Conservation (phyloP, 2,113 vertebrate species). For the Meriones unguiculatus region DNA sequence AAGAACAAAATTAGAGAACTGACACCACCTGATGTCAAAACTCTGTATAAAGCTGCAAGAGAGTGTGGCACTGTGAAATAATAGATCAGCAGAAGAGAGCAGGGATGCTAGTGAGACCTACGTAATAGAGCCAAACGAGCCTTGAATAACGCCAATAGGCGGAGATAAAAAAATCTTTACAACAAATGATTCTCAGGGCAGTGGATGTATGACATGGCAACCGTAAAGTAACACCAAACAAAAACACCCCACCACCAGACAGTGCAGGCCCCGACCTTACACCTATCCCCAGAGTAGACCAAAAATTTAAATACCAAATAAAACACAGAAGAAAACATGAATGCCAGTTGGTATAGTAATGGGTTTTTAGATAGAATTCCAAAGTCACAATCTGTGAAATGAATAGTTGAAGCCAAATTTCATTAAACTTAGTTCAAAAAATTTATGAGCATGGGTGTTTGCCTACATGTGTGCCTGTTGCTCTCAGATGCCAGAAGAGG, state of each 20-base stretch:
- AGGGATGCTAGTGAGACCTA: not conserved
- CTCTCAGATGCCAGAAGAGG: not conserved
- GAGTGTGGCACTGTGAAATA: not conserved
- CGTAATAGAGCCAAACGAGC: not conserved
- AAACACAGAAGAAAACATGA: not conserved
- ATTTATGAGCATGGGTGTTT: not conserved
- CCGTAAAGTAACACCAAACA: not conserved
- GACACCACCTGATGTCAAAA: not conserved
- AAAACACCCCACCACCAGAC: not conserved
- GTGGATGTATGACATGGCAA: not conserved
- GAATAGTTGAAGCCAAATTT: not conserved
- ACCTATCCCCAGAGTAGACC: not conserved
- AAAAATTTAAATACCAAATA: not conserved
- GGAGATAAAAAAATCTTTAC: not conserved
- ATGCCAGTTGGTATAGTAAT: not conserved
- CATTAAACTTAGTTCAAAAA: not conserved
- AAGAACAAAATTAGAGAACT: not conserved
- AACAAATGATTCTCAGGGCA: not conserved
- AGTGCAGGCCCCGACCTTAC: not conserved
- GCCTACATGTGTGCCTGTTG: not conserved
- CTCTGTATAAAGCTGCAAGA: no score
- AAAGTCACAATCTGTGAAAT: not conserved
- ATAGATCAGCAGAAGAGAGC: not conserved
- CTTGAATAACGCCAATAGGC: not conserved
- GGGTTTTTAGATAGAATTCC: not conserved